Base-by-base conservation (phyloP, 2,888 invertebrate genomes). In the Macaria notata region DNA sequence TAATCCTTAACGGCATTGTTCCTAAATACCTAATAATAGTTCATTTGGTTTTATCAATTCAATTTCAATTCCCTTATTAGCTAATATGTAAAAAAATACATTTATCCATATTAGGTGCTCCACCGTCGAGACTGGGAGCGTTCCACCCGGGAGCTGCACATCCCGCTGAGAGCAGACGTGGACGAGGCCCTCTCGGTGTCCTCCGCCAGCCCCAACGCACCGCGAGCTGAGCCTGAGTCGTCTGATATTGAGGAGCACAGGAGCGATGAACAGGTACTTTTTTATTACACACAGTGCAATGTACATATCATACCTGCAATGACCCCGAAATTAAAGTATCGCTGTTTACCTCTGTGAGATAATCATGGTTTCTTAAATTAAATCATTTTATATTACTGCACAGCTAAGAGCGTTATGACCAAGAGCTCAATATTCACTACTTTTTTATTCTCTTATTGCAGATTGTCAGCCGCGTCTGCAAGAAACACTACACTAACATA, bases 101-200 rank as follows among this genome's bases (percentile, higher is more conserved):
- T 31, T 46, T 31, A 6, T 36, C 1, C 3, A 9, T 46, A n/a
- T 46, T 0, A 50, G 50, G 50, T 89, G 3, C 54, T 88, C 1
- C 88, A 85, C 64, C 69, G 90, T 1, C 72, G 90, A n/a, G 87
- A 86, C 73, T 91, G 90, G 90, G 87, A 90, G 53, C 69, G 86
- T 3, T 88, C 88, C 49, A 71, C 78, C 30, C 77, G 74, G 44
- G 88, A 90, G n/a, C 77, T 89, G 0, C 74, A 83, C 70, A 88
- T 88, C 46, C 89, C 89, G 0, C 72, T 84, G 3, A 72, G 70
- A 8, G 77, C 81, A 4, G 41, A 41, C 0, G 69, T 70, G 4
- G 58, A 55, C 8, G 71, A 70, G 1, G 54, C 64, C 0, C 59
- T 66, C 3, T 71, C 76, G 0, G 68, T 68, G 31, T 64, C 75